Percentiles rank a stretch among this genome's conserved stretches.
phyloP scores from a whole-genome alignment of 2,888 invertebrate species.

The Trachelus troglodyta region DNA sequence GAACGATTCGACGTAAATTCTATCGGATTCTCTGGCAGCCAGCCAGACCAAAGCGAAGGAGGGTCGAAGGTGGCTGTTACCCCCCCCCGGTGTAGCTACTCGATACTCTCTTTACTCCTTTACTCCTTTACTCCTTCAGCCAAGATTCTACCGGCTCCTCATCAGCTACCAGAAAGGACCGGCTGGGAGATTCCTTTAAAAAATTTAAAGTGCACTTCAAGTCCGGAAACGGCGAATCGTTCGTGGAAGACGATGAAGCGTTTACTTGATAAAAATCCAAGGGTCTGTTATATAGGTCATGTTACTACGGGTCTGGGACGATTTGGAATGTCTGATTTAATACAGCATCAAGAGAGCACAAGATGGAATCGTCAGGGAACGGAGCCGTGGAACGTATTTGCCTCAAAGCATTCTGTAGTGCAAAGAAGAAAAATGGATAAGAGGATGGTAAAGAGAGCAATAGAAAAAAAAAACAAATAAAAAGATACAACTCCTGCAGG shows the following conservation, averaged over 20 bases:
- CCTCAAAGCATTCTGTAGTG: background rate
- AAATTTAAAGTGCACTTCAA: background rate
- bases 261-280: background rate
- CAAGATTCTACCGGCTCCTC: background rate
- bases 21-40: background rate
- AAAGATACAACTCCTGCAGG: slow-evolving; percentile 20
- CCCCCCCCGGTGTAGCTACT: background rate
- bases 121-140: background rate
- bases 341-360: background rate
- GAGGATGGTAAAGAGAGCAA: background rate
- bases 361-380: background rate
- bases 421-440: background rate
- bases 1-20: slow-evolving; percentile 6
- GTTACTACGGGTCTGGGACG: background rate
- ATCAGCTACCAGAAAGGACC: background rate
- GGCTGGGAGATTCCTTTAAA: background rate
- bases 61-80: background rate
- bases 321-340: background rate
- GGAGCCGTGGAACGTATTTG: background rate
- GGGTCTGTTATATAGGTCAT: background rate
- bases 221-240: background rate
- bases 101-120: background rate
- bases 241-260: background rate
- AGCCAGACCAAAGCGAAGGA: background rate
- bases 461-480: slow-evolving; percentile 8